Evolutionary conservation across 2,113 vertebrate species (phyloP).

Genomic region (Cinclus mexicanus): DNA sequence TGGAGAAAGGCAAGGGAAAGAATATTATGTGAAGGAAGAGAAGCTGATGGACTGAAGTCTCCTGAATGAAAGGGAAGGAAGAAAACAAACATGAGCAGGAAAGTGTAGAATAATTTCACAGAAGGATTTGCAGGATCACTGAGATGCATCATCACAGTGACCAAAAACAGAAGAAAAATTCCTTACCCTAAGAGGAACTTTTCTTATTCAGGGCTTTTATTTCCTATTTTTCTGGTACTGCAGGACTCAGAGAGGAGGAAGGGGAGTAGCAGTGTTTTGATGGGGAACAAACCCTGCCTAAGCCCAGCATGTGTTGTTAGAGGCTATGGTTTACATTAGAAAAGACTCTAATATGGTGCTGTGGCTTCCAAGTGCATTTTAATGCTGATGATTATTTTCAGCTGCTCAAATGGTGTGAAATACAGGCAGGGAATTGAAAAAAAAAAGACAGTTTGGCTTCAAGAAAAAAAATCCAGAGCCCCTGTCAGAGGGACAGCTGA

Average conservation of each 20-base stretch:
- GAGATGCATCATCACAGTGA: neutral
- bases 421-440: neutral
- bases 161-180: conserved; percentile 17
- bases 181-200: neutral
- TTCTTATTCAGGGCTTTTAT: conserved; percentile 7
- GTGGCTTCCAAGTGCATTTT: neutral
- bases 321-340: conserved; percentile 24
- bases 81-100: conserved; percentile 19
- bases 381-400: conserved; percentile 4
- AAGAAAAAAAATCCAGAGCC: neutral
- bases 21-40: neutral
- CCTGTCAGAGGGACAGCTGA: neutral
- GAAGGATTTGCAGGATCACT: neutral
- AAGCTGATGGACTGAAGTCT: conserved; percentile 25
- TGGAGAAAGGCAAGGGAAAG: neutral
- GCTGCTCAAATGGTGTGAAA: neutral
- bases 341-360: neutral
- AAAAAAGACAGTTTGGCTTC: neutral
- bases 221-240: conserved; percentile 8
- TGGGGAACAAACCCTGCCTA: neutral
- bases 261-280: neutral
- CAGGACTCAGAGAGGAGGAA: neutral
- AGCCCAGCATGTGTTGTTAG: neutral
- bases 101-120: conserved; percentile 27
- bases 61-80: conserved; percentile 27